phyloP scores from a whole-genome alignment of 1,140 invertebrate genomes.

The Hirudo medicinalis region DNA sequence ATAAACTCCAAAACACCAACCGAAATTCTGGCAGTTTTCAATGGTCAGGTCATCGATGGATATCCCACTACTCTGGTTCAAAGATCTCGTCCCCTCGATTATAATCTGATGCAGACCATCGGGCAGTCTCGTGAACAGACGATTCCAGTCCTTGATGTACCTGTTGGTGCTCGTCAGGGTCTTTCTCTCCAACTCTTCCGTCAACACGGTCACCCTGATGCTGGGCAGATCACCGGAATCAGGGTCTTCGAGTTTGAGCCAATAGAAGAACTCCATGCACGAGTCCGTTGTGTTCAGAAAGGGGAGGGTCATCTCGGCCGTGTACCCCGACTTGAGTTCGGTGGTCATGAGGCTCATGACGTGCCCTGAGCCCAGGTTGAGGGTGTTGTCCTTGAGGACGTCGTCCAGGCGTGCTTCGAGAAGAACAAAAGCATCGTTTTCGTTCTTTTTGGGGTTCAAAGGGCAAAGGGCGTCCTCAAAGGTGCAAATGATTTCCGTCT shows the following conservation, averaged over 20 bases:
- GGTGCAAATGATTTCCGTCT: background rate
- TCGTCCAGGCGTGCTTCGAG: background rate
- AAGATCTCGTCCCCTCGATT: conserved; percentile 6
- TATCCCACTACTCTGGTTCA: background rate
- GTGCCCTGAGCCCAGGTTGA: conserved; percentile 13
- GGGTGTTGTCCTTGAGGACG: conserved; percentile 14
- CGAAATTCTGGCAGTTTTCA: conserved; percentile 8
- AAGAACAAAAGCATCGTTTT: background rate
- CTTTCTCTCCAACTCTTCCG: conserved; percentile 9
- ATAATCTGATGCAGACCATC: conserved; percentile 14
- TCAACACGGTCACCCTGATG: background rate
- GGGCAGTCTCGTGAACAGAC: background rate
- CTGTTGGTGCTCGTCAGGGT: background rate
- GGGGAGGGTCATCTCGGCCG: background rate
- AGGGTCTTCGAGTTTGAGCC: background rate
- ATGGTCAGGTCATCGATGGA: conserved; percentile 12
- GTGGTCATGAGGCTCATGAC: conserved; percentile 5
- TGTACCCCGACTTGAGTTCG: conserved; percentile 8
- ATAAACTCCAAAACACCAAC: background rate
- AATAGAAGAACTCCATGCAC: conserved; percentile 17
- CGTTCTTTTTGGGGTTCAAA: background rate
- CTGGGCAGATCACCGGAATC: background rate
- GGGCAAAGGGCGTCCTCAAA: conserved; percentile 12
- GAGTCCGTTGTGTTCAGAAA: conserved; percentile 11
- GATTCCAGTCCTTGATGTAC: conserved; percentile 13